Evolutionary conservation across 2,797 vertebrate species (phyloP).

Genomic region (Sebastiscus tertius): DNA sequence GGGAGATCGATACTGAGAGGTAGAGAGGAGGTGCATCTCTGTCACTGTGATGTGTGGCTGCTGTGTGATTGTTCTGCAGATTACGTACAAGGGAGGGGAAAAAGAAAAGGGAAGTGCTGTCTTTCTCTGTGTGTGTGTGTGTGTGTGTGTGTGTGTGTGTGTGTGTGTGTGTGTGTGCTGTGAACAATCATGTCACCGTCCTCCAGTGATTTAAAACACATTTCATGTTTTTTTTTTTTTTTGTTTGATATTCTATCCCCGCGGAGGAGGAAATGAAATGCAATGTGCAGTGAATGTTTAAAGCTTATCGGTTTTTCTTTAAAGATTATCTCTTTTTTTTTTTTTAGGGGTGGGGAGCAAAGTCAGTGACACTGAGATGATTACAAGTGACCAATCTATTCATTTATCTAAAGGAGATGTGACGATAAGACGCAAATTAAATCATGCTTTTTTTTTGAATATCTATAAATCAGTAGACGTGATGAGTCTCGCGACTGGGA

Average conservation of each 20-base stretch:
- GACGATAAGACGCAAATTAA: conserved; percentile 38
- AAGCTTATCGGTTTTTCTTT: conserved; percentile 41
- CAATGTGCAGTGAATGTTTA: conserved; percentile 47
- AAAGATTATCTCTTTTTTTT: conserved; percentile 26
- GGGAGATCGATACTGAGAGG: conserved; percentile 88
- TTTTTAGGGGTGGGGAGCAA: not conserved
- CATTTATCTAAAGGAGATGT: conserved; percentile 29
- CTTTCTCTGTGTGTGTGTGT: not conserved
- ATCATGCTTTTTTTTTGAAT: conserved; percentile 17
- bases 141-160: not conserved
- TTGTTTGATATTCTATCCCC: conserved; percentile 63
- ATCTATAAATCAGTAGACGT: not conserved
- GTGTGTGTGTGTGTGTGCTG: conserved; percentile 25
- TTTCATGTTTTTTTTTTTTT: conserved; percentile 44
- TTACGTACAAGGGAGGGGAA: conserved; percentile 69
- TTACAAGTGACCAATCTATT: conserved; percentile 45
- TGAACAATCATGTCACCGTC: conserved; percentile 63
- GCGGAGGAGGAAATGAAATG: conserved; percentile 60
- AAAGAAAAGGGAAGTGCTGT: conserved; percentile 58
- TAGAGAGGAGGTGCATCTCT: conserved; percentile 84
- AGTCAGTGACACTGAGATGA: conserved; percentile 19
- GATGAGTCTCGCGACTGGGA: not conserved
- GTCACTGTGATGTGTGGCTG: conserved; percentile 86
- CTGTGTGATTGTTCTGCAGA: conserved; percentile 84
- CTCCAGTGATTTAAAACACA: conserved; percentile 72